These are phyloP conservation scores for Trissolcus japonicus DNA, from an alignment of 2,888 invertebrate genomes.

Conservation along the genomic window DNA sequence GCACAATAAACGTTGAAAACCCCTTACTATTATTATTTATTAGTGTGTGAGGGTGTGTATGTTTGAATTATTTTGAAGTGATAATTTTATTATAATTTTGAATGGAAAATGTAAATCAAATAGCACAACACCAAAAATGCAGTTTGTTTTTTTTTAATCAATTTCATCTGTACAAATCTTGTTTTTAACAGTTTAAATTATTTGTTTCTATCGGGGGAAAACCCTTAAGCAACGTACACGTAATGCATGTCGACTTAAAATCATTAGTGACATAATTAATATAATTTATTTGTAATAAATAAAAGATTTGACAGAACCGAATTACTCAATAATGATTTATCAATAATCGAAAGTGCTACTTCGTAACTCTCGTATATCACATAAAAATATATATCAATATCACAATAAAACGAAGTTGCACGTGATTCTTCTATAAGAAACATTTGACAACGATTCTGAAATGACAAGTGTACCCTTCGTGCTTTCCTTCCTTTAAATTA, in stretches of 20 bases:
- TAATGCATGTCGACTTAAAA: too few species aligned
- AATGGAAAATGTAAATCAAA: too few species aligned
- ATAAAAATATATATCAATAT: constrained; percentile 56
- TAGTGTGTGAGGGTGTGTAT: too few species aligned
- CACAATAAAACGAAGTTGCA: constrained; percentile 43
- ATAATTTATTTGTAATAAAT: constrained; percentile 36
- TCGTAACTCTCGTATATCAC: constrained; percentile 47
- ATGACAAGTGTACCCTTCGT: constrained; percentile 21
- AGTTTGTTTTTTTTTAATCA: not conserved
- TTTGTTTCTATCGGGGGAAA: too few species aligned
- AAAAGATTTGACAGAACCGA: constrained; percentile 16
- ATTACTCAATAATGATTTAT: constrained; percentile 4
- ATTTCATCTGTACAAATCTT: too few species aligned
- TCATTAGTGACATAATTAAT: too few species aligned
- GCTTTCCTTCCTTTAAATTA: constrained; percentile 2
- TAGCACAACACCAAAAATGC: not conserved
- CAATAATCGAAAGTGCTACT: constrained; percentile 19
- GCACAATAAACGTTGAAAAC: constrained; percentile 43
- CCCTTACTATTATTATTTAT: too few species aligned
- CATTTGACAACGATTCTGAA: constrained; percentile 8
- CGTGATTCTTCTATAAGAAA: constrained; percentile 14
- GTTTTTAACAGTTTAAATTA: not conserved
- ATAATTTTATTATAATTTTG: too few species aligned
- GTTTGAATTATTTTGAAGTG: too few species aligned
- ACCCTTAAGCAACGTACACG: too few species aligned